These are phyloP conservation scores for Nomada goodeniana DNA, from an alignment of 2,888 invertebrate species.

Conservation along the genomic window DNA sequence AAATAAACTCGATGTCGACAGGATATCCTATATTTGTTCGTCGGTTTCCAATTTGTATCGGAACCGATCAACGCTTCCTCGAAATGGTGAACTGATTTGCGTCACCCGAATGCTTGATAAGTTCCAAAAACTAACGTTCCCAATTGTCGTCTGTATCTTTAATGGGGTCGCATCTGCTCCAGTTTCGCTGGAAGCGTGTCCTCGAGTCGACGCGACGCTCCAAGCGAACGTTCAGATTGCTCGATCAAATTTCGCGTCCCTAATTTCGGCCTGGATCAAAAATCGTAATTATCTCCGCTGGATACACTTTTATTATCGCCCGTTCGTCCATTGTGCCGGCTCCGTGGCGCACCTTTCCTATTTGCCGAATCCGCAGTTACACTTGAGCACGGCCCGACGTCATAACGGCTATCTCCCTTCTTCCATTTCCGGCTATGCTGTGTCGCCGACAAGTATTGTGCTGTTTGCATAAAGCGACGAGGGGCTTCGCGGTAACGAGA, in stretches of 20 bases:
- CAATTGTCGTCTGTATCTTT: not conserved
- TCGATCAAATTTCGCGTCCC: not conserved
- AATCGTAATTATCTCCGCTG: constrained; percentile 42
- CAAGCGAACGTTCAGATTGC: not conserved
- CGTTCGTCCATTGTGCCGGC: constrained; percentile 27
- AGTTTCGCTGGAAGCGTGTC: constrained; percentile 20
- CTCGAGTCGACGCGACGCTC: not conserved
- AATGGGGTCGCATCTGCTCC: constrained; percentile 1
- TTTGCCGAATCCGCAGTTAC: constrained; percentile 71
- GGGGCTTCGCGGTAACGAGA: constrained; percentile 71
- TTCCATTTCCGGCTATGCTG: constrained; percentile 71
- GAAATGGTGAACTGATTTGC: not conserved
- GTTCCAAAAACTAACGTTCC: constrained; percentile 16
- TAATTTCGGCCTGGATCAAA: constrained; percentile 15
- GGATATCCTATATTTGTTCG: not conserved
- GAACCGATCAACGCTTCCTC: no score
- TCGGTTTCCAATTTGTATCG: not conserved
- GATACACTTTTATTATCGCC: constrained; percentile 50
- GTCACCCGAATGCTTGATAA: not conserved
- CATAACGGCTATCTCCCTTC: constrained; percentile 68
- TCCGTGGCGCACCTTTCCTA: constrained; percentile 59
- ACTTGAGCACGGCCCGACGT: constrained; percentile 54
- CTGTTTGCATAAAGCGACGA: constrained; percentile 75
- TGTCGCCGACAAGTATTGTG: constrained; percentile 74
- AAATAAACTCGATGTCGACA: not conserved